phyloP scores from a whole-genome alignment of 2,888 invertebrate species.

The Acanthosepion esculentum region DNA sequence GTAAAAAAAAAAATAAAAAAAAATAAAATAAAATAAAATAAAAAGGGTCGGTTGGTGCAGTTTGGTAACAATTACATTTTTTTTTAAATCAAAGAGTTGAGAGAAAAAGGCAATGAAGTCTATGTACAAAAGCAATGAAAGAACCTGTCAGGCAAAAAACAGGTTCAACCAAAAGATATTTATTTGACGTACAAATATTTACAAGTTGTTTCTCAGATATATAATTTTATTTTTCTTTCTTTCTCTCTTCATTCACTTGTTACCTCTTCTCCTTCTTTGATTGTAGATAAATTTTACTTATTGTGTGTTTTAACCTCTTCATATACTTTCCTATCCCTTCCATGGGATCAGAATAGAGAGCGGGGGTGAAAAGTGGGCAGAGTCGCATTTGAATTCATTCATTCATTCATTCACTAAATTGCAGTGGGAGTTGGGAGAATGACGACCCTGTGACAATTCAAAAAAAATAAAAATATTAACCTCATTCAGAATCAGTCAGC shows the following conservation, averaged over 20 bases:
- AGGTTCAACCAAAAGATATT: conserved; percentile 33
- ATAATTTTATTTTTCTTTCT: background rate
- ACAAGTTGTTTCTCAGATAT: background rate
- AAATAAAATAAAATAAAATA: no score
- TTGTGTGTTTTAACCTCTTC: background rate
- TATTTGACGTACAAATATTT: conserved; percentile 33
- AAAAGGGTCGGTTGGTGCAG: background rate
- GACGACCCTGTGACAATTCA: no score
- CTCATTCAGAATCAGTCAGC: no score
- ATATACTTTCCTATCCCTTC: background rate
- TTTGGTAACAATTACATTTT: background rate
- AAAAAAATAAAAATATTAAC: no score
- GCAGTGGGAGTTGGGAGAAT: no score
- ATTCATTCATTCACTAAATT: background rate
- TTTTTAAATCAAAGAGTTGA: background rate
- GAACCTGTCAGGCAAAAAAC: background rate
- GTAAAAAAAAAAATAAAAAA: no score
- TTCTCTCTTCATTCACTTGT: background rate
- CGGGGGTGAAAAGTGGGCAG: background rate
- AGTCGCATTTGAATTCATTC: background rate
- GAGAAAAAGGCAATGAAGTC: background rate
- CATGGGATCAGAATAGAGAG: background rate
- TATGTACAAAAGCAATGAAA: background rate
- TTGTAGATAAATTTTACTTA: background rate
- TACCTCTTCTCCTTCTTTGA: background rate